phyloP scores from a whole-genome alignment of 2,888 invertebrate species.

The Melieria omissa region DNA sequence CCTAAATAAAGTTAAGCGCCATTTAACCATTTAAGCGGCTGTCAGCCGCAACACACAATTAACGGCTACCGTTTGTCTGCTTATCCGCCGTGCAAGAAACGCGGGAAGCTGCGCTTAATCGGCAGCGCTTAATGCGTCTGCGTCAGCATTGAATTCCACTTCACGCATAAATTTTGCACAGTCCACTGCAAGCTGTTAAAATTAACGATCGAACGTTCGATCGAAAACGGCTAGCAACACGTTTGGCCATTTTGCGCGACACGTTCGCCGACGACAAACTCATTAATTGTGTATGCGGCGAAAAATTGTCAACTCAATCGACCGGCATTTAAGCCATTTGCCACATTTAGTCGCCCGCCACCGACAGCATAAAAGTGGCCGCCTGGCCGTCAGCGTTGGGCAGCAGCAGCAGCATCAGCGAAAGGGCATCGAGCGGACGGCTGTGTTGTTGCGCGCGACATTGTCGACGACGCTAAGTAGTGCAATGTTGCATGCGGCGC shows the following conservation, averaged over 20 bases:
- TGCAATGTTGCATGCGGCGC: background rate
- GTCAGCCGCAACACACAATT: slow-evolving; percentile 53
- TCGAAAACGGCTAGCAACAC: background rate
- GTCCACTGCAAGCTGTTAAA: slow-evolving; percentile 24
- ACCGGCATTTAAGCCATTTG: background rate
- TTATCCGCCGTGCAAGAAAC: background rate
- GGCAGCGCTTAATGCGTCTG: slow-evolving; percentile 58
- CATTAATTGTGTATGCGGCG: background rate
- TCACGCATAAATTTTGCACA: slow-evolving; percentile 56
- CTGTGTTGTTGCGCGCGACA: background rate
- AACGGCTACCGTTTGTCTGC: slow-evolving; percentile 50
- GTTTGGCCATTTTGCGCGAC: background rate
- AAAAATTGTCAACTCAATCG: slow-evolving; percentile 3
- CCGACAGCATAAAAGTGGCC: background rate
- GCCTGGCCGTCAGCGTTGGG: background rate
- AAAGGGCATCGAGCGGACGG: too few relatives aligned
- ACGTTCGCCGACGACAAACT: background rate
- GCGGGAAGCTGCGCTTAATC: background rate
- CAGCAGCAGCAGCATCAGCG: too few relatives aligned
- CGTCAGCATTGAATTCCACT: slow-evolving; percentile 49
- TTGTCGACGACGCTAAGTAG: background rate
- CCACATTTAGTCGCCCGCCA: background rate
- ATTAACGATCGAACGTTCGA: slow-evolving; percentile 23
- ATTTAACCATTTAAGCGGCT: slow-evolving; percentile 53
- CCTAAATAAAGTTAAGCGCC: slow-evolving; percentile 52